Conservation (phyloP, 2,888 invertebrate species). For the Aelia acuminata region DNA sequence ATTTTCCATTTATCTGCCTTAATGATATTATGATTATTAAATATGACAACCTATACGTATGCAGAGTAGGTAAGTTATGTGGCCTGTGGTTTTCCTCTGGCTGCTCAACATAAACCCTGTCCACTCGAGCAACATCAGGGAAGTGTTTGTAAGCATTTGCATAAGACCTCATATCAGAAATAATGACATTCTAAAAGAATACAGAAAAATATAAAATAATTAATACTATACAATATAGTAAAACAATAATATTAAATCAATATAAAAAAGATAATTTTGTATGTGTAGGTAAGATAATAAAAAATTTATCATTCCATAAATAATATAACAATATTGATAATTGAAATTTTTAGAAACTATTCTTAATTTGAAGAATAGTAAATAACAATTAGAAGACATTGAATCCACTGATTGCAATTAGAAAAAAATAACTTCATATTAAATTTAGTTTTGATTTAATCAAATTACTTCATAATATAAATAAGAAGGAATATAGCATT, state of each 20-base stretch:
- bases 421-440: no score
- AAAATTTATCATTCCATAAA: no score
- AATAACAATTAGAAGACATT: no score
- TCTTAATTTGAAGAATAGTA: no score
- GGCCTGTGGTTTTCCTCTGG: conserved; percentile 64
- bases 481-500: no score
- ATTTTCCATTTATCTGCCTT: no score
- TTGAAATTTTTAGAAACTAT: no score
- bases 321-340: neutral
- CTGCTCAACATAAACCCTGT: conserved; percentile 65
- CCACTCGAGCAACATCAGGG: conserved; percentile 68
- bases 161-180: conserved; percentile 62
- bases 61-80: conserved; percentile 66
- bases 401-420: no score
- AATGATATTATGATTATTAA: neutral
- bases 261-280: no score
- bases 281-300: no score
- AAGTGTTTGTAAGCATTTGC: conserved; percentile 67
- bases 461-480: no score
- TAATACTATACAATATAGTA: neutral
- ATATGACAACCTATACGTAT: conserved; percentile 67
- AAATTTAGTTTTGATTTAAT: no score
- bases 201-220: conserved; percentile 67
- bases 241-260: neutral
- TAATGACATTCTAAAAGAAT: conserved; percentile 58